These are phyloP conservation scores for Gorsachius goisagi DNA, from an alignment of 2,113 vertebrate species.

Conservation along the genomic window DNA sequence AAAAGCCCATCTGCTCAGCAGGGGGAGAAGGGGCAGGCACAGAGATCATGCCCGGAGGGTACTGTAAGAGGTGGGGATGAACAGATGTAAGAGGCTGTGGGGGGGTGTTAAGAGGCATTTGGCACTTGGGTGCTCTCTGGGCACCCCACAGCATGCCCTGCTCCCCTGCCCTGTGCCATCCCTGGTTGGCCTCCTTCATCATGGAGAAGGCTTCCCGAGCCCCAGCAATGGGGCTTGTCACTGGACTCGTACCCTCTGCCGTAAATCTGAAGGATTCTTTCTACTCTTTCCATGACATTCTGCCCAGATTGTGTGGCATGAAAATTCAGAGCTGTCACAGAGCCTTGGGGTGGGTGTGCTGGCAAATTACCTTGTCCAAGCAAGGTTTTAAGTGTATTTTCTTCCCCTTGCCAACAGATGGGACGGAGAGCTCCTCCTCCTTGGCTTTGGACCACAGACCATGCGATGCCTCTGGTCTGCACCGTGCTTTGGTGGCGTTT, in stretches of 20 bases:
- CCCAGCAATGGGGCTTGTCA: accelerated
- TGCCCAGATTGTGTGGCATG: not conserved
- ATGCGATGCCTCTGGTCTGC: not conserved
- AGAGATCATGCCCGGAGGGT: not conserved
- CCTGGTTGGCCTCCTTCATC: not conserved
- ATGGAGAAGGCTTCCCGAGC: accelerated
- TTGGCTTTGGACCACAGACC: not conserved
- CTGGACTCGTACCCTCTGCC: not conserved
- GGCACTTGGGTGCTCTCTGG: not conserved
- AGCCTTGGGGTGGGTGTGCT: not conserved
- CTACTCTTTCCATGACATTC: not conserved
- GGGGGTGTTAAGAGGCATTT: not conserved
- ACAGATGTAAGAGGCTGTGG: not conserved
- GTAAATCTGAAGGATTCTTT: accelerated
- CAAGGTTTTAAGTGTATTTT: not conserved
- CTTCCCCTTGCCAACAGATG: not conserved
- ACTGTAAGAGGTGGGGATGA: not conserved
- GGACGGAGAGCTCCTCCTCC: not conserved
- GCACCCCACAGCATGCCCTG: accelerated
- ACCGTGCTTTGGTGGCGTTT: accelerated
- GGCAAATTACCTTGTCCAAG: not conserved
- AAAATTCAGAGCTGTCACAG: not conserved
- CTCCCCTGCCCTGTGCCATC: not conserved
- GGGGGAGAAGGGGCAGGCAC: not conserved
- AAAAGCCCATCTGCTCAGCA: not conserved